Base-by-base conservation (phyloP, 2,797 vertebrate species). In the Sciurus carolinensis region DNA sequence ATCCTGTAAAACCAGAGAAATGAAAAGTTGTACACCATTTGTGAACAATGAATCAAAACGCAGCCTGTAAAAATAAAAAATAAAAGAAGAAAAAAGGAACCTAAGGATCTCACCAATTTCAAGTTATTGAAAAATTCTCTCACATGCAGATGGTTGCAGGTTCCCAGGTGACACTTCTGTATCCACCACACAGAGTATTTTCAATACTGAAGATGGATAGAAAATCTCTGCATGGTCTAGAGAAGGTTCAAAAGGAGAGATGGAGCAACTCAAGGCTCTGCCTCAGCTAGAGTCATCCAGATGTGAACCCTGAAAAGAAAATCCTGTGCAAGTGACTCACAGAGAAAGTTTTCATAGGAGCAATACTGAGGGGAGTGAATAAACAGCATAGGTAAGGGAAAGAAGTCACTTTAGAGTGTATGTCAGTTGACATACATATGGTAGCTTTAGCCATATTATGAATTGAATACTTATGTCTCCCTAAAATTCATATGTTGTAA, bases 391-490 rank as follows among this genome's bases (percentile, higher is more conserved):
- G 17, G 17, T 9, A 36, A 90, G 33, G 28, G 36, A 57, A 28
- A 66, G 14, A 39, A 44, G 28, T n/a, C 8, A 26, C 3, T 4
- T 9, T 10, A 20, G n/a, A 13, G 9, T 42, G 5, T 1, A 42
- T 3, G 5, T 18, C 4, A 1, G 24, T 2, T 57, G 76, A 59
- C 28, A 10, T 5, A 30, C 14, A 11, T 28, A 17, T 20, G 3
- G 7, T 24, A n/a, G 0, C 10, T 90, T 62, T 20, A 24, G 7
- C 11, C n/a, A 0, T 33, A 18, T n/a, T 18, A 8, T 9, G 6
- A 8, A 28, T 14, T 71, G 7, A 82, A 75, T 64, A 26, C 30
- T 33, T n/a, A 11, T 15, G 52, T 59, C 28, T 39, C 4, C 2
- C 28, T 69, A 0, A 20, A 59, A 73, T 73, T 20, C 15, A 39